Base-by-base conservation (phyloP, 2,797 vertebrate genomes). In the Aeoliscus strigatus region DNA sequence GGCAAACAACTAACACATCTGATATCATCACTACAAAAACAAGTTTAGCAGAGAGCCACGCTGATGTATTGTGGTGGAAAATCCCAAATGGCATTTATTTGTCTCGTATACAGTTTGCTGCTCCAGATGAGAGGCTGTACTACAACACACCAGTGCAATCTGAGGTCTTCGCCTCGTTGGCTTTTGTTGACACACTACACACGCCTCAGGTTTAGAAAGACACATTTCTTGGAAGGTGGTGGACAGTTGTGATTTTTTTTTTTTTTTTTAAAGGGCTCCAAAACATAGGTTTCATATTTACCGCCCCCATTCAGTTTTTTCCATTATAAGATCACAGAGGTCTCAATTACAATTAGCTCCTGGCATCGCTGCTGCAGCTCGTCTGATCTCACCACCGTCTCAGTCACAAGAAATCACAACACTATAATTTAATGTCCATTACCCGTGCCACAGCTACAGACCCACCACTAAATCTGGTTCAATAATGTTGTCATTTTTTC, bases 381-480 rank as follows among this genome's bases (percentile, higher is more conserved):
- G 51, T 66, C 55, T 55, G 59, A 64, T 66, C 68, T 40, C 55
- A 29, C 71, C 58, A 26, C 57, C 41, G 54, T 31, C 60, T 73
- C 61, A 69, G 60, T 77, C 63, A 60, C 63, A 73, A 4, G 9
- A 44, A 62, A 71, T 69, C 33, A 36, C 54, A 64, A 60, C 55
- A 32, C 77, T 79, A 52, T 80, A 78, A 82, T 86, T 82, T 76
- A 66, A 80, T 44, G 66, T 55, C 70, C 72, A 77, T 80, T 83
- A 68, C 40, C 45, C 60, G 43, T 53, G 61, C 66, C 49, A 21
- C 63, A 70, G 72, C 69, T 75, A 61, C 67, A 68, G 71, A 56
- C 75, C 79, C 68, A 66, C 71, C 46, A 1, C 81, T 73, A 71
- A 81, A 84, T 87, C 80, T 82, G 82, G 70, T 84, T 78, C 70